These are phyloP conservation scores for Parauchenoglanis ngamensis DNA, from an alignment of 2,797 vertebrate genomes.

Conservation along the genomic window DNA sequence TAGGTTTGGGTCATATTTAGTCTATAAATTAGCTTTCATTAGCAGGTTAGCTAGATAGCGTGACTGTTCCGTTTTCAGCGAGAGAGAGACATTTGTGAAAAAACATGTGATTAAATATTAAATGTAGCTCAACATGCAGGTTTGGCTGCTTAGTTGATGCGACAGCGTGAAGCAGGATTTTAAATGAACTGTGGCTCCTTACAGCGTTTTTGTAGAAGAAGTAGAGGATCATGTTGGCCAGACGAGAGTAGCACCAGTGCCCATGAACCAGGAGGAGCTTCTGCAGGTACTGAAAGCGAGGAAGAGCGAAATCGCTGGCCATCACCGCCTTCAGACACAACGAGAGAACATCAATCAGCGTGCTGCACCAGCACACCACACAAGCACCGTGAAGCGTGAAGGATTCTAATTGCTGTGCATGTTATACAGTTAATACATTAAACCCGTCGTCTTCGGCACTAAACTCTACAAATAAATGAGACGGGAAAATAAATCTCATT, in stretches of 20 bases:
- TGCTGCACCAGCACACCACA: not conserved
- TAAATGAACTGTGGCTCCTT: slow-evolving; percentile 49
- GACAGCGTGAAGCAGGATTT: not conserved
- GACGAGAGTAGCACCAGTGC: slow-evolving; percentile 95
- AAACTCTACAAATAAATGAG: slow-evolving; percentile 21
- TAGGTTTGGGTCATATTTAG: not conserved
- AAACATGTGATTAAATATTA: not conserved
- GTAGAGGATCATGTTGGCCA: slow-evolving; percentile 97
- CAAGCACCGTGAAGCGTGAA: not conserved
- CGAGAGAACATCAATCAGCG: not conserved
- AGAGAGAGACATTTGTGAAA: not conserved
- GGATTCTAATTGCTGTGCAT: not conserved
- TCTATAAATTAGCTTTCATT: not conserved
- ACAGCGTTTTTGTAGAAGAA: slow-evolving; percentile 98
- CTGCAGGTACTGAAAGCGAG: slow-evolving; percentile 90
- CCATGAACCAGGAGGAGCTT: slow-evolving; percentile 95
- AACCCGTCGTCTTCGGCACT: slow-evolving; percentile 19
- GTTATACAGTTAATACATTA: not conserved
- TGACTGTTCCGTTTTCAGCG: too few species aligned
- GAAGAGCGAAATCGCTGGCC: slow-evolving; percentile 96
- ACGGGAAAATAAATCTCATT: not conserved
- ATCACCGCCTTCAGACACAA: slow-evolving; percentile 85
- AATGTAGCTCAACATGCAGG: not conserved
- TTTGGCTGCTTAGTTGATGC: not conserved
- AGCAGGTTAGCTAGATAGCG: not conserved